Conservation (phyloP, 2,113 vertebrate species). For the Drymodes brunneopygia region DNA sequence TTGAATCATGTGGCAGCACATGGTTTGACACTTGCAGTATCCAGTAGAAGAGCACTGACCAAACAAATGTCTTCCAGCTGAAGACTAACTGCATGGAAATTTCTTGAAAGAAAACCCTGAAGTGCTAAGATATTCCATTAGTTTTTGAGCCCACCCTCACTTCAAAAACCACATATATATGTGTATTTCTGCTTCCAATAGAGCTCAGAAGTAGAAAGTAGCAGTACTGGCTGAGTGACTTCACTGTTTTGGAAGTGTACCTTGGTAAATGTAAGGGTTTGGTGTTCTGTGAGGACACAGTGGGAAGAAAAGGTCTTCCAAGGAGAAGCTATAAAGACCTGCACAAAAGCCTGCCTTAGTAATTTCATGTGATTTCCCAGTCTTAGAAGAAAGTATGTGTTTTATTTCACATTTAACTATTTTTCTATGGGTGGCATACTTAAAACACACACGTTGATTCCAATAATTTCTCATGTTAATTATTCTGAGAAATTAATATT, state of each 20-base stretch:
- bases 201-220: neutral
- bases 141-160: neutral
- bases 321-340: neutral
- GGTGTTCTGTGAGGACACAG: neutral
- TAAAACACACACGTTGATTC: neutral
- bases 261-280: neutral
- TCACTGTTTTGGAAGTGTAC: neutral
- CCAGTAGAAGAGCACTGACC: neutral
- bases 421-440: neutral
- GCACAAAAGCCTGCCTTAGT: neutral
- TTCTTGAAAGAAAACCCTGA: neutral
- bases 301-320: neutral
- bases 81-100: neutral
- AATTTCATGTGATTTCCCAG: neutral
- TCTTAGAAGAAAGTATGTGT: neutral
- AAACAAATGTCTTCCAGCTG: neutral
- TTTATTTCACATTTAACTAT: neutral
- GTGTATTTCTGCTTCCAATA: neutral
- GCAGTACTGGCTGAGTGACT: neutral
- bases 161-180: neutral
- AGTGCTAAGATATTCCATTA: neutral
- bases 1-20: neutral
- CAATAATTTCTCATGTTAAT: neutral
- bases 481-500: neutral
- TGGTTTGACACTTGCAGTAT: neutral